phyloP scores from a whole-genome alignment of 2,113 vertebrate species.

The Pogonocichla stellata region DNA sequence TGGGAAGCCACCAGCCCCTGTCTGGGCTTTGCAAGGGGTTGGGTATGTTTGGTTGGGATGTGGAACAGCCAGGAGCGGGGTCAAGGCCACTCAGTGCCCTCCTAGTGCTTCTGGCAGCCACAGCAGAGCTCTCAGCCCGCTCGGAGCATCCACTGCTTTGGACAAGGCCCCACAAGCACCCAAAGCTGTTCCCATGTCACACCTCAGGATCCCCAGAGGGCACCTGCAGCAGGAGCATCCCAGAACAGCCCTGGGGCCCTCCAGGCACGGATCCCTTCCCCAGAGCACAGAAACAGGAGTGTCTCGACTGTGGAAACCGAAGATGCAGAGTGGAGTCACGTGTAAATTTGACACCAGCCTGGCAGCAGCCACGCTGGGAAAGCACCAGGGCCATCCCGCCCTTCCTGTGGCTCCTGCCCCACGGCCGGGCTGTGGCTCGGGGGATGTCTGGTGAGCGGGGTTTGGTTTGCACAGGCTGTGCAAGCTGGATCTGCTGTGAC shows the following conservation, averaged over 20 bases:
- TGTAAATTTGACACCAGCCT: not conserved
- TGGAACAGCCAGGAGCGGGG: not conserved
- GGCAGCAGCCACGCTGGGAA: rapidly evolving
- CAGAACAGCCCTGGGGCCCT: not conserved
- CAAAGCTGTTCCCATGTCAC: rapidly evolving
- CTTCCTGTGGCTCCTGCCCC: not conserved
- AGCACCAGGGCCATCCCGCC: rapidly evolving
- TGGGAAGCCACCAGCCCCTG: not conserved
- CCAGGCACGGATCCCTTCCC: not conserved
- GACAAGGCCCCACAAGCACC: not conserved
- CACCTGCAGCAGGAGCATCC: not conserved
- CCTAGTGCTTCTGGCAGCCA: not conserved
- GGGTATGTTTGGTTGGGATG: rapidly evolving
- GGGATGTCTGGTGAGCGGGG: not conserved
- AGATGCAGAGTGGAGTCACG: not conserved
- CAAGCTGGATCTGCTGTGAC: not conserved
- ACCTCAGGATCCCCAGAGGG: rapidly evolving
- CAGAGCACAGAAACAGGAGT: not conserved
- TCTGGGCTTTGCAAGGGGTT: not conserved
- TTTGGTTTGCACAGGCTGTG: rapidly evolving
- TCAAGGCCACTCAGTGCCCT: not conserved
- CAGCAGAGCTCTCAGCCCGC: rapidly evolving
- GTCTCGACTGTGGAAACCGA: not conserved
- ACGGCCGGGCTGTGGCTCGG: rapidly evolving
- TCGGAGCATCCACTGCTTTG: not conserved